Percentiles rank a stretch among this genome's conserved stretches.
phyloP scores from a whole-genome alignment of 2,113 vertebrate species.

The Neoarius graeffei region DNA sequence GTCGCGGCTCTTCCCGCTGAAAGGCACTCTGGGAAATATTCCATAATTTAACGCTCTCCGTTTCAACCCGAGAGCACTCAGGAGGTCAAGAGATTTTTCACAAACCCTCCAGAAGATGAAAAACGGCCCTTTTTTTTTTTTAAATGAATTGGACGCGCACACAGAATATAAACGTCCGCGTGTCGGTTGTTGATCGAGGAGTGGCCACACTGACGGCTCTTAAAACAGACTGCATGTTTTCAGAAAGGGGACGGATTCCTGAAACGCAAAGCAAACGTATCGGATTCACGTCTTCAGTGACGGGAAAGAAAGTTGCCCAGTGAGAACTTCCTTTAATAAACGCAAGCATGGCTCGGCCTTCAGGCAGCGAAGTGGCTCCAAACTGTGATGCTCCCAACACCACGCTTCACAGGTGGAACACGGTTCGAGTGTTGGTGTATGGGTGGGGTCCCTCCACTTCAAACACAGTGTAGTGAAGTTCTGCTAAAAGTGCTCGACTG shows the following conservation, averaged over 20 bases:
- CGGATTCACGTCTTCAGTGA: not conserved
- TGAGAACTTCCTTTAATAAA: not conserved
- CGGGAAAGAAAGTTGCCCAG: not conserved
- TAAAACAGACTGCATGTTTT: not conserved
- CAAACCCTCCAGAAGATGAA: not conserved
- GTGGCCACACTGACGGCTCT: too few relatives aligned
- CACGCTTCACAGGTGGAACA: not conserved
- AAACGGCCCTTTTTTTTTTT: not conserved
- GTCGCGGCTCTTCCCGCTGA: constrained; percentile 45
- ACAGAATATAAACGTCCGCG: too few relatives aligned
- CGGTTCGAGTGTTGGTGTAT: too few relatives aligned
- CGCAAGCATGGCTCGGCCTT: too few relatives aligned
- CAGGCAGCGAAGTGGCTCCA: not conserved
- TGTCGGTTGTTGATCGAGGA: not conserved
- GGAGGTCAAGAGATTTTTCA: not conserved
- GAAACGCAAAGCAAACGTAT: not conserved
- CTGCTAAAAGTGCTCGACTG: too few relatives aligned
- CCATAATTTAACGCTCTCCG: constrained; percentile 45
- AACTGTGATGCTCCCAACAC: not conserved
- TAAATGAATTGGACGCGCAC: not conserved
- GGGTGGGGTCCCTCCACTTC: too few relatives aligned
- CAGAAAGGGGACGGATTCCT: not conserved
- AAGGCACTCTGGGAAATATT: constrained; percentile 50
- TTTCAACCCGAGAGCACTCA: constrained; percentile 24
- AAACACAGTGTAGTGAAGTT: too few relatives aligned